Base-by-base conservation (phyloP, 2,888 invertebrate species). In the Harpalus rufipes region DNA sequence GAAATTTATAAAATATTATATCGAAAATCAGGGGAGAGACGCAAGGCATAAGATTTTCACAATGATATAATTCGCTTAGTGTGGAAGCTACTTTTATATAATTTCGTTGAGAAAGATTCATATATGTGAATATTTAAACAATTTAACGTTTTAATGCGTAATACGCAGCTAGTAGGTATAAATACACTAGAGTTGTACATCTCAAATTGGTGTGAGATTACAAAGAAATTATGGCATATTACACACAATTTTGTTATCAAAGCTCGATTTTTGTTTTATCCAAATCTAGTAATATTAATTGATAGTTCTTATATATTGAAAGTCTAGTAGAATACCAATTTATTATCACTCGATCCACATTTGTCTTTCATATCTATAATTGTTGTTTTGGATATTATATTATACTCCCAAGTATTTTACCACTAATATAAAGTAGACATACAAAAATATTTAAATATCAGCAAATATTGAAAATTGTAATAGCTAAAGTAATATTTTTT, bases 1-100 rank as follows among this genome's bases (percentile, higher is more conserved):
- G 21, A 65, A 78, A 63, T 78, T 65, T n/a, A 8, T 84, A 61
- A 78, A 44, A 74, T 74, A 63, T 63, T 25, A 61, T 78, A 21
- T 56, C 59, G 32, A 78, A 84, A 84, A 84, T 51, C 51, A 78
- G n/a, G 84, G 84, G 84, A 84, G 84, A 84, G 84, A 84, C 78
- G 41, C 58, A 76, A 51, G 41, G 56, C 39, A 80, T 80, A 41
- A 39, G 56, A 78, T 32, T 74, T 44, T 41, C 14, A 51, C 41
- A 58, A 32, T 78, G 51, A 74, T 74, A 74, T 44, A 74, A 74
- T 74, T 18, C 41, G 12, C 16, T n/a, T 74, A 14, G 12, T 44
- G 41, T 18, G 72, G 16, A 74, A 74, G n/a, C 41, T 74, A 18
- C 44, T 74, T 74, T 74, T 74, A 44, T 18, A 18, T 74, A 74